These are phyloP conservation scores for Drosophila koepferae DNA, from an alignment of 2,888 invertebrate species.

Conservation along the genomic window DNA sequence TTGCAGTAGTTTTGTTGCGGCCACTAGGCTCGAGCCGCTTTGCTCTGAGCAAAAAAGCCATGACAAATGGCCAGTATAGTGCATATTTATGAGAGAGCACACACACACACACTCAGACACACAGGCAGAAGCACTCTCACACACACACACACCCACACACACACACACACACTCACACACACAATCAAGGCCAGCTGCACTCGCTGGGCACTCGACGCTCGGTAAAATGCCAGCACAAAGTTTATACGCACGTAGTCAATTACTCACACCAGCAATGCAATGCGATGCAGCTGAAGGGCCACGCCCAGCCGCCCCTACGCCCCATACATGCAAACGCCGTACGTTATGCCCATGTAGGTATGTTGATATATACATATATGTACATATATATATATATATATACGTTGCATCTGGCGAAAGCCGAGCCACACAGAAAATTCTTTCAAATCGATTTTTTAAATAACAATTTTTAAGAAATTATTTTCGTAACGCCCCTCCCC, in stretches of 20 bases:
- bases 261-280: conserved; percentile 66
- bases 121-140: conserved; percentile 16
- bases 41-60: conserved; percentile 51
- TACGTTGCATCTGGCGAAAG: conserved; percentile 29
- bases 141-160: conserved; percentile 31
- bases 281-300: conserved; percentile 12
- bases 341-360: conserved; percentile 19
- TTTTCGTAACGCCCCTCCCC: conserved; percentile 12
- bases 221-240: conserved; percentile 74
- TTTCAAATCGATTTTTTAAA: conserved; percentile 60
- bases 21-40: conserved; percentile 28
- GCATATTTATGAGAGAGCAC: conserved; percentile 73
- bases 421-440: conserved; percentile 17
- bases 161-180: conserved; percentile 18
- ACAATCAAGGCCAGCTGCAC: conserved; percentile 60
- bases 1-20: conserved; percentile 41
- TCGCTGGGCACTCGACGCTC: conserved; percentile 50
- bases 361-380: too few species aligned
- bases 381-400: background rate
- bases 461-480: conserved; percentile 51
- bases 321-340: background rate
- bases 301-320: conserved; percentile 31
- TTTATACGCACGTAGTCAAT: conserved; percentile 80
- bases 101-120: conserved; percentile 29
- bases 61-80: conserved; percentile 76